Conservation (phyloP, 1,140 invertebrate genomes). For the Coenobita brevimanus region DNA sequence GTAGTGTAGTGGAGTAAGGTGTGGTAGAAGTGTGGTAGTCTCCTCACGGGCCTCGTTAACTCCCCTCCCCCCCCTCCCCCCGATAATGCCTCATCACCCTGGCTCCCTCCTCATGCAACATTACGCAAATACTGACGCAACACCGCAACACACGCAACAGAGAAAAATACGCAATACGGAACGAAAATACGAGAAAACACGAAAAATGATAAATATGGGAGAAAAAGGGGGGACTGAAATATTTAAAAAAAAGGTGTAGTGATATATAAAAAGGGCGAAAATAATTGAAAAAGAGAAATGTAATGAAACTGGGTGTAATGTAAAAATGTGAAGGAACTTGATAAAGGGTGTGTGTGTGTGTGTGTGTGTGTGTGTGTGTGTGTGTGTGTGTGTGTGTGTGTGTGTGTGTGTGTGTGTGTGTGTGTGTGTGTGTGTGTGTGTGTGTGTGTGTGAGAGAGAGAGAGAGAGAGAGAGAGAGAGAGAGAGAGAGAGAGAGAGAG, state of each 20-base stretch:
- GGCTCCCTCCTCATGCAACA: no score
- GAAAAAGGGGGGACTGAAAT: background rate
- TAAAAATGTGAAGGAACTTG: background rate
- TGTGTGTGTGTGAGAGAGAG: background rate
- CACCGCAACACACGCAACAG: background rate
- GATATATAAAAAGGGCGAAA: background rate
- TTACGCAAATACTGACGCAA: no score
- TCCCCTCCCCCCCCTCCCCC: no score
- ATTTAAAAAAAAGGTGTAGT: background rate
- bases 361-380: background rate
- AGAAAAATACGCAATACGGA: background rate
- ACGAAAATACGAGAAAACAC: background rate
- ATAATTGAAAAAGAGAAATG: background rate
- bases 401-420: background rate
- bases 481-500: slow-evolving; percentile 12
- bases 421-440: background rate
- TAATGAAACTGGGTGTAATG: background rate
- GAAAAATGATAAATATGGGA: background rate
- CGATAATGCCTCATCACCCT: no score
- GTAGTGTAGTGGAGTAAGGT: no score
- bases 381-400: background rate
- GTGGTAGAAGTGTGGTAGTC: no score
- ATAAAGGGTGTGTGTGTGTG: background rate
- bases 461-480: background rate
- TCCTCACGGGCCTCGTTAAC: no score